Evolutionary conservation across 1,140 invertebrate species (phyloP).

Genomic region (Chironomus striatipennis): DNA sequence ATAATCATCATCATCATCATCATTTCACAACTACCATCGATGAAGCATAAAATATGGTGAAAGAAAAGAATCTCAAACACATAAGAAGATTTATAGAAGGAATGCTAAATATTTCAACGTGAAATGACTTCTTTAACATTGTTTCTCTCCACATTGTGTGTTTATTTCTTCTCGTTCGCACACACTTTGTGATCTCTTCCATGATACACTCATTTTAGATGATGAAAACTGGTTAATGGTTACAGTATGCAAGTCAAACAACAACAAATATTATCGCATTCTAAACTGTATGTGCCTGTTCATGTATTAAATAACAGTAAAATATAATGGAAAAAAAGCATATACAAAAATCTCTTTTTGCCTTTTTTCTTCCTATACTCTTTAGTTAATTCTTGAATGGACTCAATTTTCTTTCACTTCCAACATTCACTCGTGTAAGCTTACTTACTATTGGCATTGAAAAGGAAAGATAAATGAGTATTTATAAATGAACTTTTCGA

Average conservation of each 20-base stretch:
- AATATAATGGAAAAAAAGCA: background rate
- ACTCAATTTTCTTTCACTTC: background rate
- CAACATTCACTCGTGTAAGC: background rate
- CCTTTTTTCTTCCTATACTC: background rate
- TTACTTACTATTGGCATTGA: background rate
- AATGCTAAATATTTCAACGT: constrained; percentile 19
- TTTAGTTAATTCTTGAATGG: background rate
- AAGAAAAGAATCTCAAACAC: background rate
- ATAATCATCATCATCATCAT: too few species aligned
- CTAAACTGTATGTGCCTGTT: constrained; percentile 12
- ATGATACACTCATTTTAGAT: background rate
- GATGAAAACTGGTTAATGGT: constrained; percentile 15
- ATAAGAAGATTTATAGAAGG: background rate
- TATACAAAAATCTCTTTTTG: background rate
- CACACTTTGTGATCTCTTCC: background rate
- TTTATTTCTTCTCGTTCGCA: background rate
- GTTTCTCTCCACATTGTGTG: background rate
- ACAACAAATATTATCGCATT: background rate
- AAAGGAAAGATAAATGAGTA: background rate
- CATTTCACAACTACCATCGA: too few species aligned
- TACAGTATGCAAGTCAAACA: background rate
- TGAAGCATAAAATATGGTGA: background rate
- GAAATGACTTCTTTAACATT: background rate
- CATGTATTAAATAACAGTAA: constrained; percentile 20
- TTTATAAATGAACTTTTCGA: background rate